A percentile compares a stretch with the other conserved stretches of the same genome.
Conservation (phyloP, 2,888 invertebrate species). For the Saturnia japonica region DNA sequence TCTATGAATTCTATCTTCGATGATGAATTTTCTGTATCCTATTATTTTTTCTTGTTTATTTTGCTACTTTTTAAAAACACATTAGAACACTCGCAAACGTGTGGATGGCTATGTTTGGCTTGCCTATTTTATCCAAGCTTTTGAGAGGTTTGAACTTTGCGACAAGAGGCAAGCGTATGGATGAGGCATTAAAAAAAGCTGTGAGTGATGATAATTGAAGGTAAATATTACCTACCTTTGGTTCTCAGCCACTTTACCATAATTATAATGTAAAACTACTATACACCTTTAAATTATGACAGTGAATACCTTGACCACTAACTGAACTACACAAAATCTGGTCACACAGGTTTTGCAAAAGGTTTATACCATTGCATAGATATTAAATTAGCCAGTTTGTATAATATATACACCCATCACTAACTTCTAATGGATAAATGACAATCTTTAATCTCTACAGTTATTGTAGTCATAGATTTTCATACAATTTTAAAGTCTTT, state of each 20-base stretch:
- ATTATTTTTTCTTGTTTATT: too few relatives aligned
- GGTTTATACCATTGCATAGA: conserved; percentile 33
- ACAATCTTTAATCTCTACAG: not conserved
- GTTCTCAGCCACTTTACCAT: conserved; percentile 1
- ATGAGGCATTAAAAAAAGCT: too few relatives aligned
- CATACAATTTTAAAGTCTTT: not conserved
- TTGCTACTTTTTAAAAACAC: too few relatives aligned
- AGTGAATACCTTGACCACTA: conserved; percentile 47
- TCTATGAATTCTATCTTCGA: too few relatives aligned
- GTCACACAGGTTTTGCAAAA: conserved; percentile 55
- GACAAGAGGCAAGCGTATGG: not conserved
- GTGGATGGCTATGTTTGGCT: too few relatives aligned
- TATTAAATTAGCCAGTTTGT: not conserved
- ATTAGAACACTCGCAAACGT: too few relatives aligned
- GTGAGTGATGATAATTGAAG: not conserved
- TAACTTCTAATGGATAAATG: too few relatives aligned
- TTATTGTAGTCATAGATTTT: not conserved
- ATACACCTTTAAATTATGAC: conserved; percentile 17
- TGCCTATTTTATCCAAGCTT: too few relatives aligned
- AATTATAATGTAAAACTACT: not conserved
- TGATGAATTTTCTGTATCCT: too few relatives aligned
- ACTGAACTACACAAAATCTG: conserved; percentile 52
- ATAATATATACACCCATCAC: too few relatives aligned
- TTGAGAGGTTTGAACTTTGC: too few relatives aligned
- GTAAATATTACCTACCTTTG: not conserved